Evolutionary conservation across 1,140 invertebrate genomes (phyloP).

Genomic region (Helicoverpa armigera): DNA sequence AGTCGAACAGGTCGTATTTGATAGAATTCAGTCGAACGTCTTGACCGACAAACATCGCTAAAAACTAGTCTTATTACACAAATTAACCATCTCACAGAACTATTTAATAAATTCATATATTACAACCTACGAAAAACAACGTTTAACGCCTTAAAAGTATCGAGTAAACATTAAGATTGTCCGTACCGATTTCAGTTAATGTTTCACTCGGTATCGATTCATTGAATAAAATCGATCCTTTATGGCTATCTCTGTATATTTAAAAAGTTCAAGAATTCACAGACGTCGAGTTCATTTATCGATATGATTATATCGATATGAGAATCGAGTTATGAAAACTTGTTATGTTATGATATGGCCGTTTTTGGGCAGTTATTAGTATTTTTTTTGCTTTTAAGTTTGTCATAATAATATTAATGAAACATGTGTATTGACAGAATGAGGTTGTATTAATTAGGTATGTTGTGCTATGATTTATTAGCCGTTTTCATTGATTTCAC

Average conservation of each 20-base stretch:
- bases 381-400: too few relatives aligned
- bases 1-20: too few relatives aligned
- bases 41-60: too few relatives aligned
- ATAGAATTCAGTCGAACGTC: too few relatives aligned
- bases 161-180: constrained; percentile 20
- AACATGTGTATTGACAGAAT: too few relatives aligned
- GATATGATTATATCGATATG: neutral
- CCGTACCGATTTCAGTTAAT: constrained; percentile 1
- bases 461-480: neutral
- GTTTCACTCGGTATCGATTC: constrained; percentile 15
- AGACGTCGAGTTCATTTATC: neutral
- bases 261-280: constrained; percentile 14
- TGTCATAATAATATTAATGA: too few relatives aligned
- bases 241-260: constrained; percentile 14
- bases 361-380: neutral
- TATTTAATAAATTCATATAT: neutral
- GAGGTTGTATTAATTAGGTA: too few relatives aligned
- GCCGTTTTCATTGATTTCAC: too few relatives aligned
- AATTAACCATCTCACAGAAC: too few relatives aligned
- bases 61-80: too few relatives aligned
- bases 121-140: neutral
- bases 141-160: constrained; percentile 2
- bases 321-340: neutral
- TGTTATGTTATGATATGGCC: neutral
- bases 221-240: neutral